Conservation (phyloP, 2,888 invertebrate species). For the Yponomeuta cagnagella region DNA sequence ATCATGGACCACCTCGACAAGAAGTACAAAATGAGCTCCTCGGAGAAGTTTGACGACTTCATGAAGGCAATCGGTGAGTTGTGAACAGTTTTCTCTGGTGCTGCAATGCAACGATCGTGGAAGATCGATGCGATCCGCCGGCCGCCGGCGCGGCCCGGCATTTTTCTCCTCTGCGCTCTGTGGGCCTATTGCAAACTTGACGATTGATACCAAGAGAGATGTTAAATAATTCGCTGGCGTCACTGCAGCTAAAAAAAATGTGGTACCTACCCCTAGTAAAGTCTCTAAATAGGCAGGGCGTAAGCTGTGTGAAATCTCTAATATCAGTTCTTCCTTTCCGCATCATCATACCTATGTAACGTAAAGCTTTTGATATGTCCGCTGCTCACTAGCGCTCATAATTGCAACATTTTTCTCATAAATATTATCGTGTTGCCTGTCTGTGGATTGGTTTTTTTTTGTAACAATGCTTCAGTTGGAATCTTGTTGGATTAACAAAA, state of each 20-base stretch:
- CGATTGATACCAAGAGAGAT: neutral
- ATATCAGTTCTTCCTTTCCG: no score
- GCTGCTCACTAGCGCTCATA: neutral
- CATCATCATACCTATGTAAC: no score
- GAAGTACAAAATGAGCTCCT: constrained; percentile 86
- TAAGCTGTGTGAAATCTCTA: no score
- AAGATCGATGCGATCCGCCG: constrained; percentile 34
- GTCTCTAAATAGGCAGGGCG: no score
- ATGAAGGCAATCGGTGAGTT: constrained; percentile 90
- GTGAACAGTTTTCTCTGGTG: constrained; percentile 29
- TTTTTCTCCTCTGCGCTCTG: neutral
- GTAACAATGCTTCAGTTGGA: neutral
- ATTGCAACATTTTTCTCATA: neutral
- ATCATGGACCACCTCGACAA: constrained; percentile 78
- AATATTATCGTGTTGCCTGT: neutral
- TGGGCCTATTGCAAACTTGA: neutral
- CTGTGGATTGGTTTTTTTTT: neutral
- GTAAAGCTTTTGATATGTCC: no score
- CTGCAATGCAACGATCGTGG: constrained; percentile 20
- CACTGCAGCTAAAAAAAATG: no score
- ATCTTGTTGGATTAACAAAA: neutral
- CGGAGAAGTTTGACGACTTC: constrained; percentile 92
- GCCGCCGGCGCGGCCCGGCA: constrained; percentile 43
- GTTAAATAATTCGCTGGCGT: neutral
- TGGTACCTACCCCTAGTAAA: no score